Conservation (phyloP, 1,140 invertebrate species). For the Drosophila pseudoananassae region DNA sequence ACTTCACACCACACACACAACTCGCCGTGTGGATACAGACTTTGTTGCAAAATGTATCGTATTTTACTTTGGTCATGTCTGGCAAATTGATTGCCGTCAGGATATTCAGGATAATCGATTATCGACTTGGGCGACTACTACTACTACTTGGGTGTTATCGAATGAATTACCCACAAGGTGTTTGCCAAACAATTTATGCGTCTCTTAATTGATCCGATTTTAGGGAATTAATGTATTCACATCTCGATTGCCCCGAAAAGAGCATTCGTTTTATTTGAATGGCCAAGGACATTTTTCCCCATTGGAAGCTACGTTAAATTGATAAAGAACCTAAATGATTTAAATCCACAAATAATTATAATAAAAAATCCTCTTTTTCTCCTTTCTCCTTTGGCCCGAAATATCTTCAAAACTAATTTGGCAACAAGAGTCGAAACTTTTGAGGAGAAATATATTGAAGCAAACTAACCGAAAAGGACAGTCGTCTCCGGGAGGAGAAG, state of each 20-base stretch:
- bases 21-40: too few relatives aligned
- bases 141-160: constrained; percentile 5
- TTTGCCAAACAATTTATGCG: constrained; percentile 34
- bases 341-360: neutral
- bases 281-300: neutral
- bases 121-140: neutral
- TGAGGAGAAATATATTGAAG: constrained; percentile 42
- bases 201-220: constrained; percentile 35
- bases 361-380: constrained; percentile 13
- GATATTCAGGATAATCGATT: constrained; percentile 18
- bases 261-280: neutral
- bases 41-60: neutral
- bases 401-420: constrained; percentile 39
- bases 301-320: neutral
- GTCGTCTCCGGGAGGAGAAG: neutral
- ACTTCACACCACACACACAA: constrained; percentile 8
- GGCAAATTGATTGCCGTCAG: constrained; percentile 34
- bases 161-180: constrained; percentile 27
- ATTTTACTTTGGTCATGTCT: neutral
- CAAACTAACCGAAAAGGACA: constrained; percentile 46
- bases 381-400: neutral
- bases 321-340: too few relatives aligned
- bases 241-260: neutral
- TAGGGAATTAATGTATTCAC: constrained; percentile 15
- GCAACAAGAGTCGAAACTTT: constrained; percentile 39